Evolutionary conservation across 2,797 vertebrate species (phyloP), one percentile per base, ranked within the genome.

Genomic region (Myripristis jacobus): DNA sequence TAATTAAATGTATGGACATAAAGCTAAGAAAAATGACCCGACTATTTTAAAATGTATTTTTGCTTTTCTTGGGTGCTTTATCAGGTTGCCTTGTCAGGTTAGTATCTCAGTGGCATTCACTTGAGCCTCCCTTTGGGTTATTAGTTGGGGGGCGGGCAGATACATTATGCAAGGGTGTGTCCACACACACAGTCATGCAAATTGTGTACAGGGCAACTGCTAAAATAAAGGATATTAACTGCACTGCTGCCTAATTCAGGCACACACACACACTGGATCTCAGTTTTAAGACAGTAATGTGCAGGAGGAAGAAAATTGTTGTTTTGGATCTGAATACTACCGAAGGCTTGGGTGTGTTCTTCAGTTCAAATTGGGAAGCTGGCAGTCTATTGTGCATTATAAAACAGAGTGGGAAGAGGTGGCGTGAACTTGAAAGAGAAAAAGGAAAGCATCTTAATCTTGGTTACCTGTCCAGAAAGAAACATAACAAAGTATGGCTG

Each of bases 101-200:
- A 29, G 6, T 29, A 25, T 43, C 5, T 19, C 22, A n/a, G 47
- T 19, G 46, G 38, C 22, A 51, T 24, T n/a, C 21, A 2, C 11
- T 6, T 25, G 18, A 24, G 3, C 11, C 48, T 25, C 48, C 21
- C 48, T 12, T 22, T 24, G 38, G 21, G 13, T 13, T 43, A 25
- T 44, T 29, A 47, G 44, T 43, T 57, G 55, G 27, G 15, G 61
- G n/a, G 63, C 67, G 19, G 64, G 12, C 47, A 73, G 41, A 52
- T 55, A 46, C 57, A 41, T 70, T 68, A 48, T 81, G 80, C 65
- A 73, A 82, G 87, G 90, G 87, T 90, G 89, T 91, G 87, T 84
- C 87, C 82, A 75, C 61, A 65, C 82, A 75, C 61, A 65, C 51
- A 41, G 67, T 50, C 47, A 77, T 44, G 34, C 55, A 66, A 85